These are phyloP conservation scores for Ephialtes manifestator DNA, from an alignment of 2,888 invertebrate genomes.

Conservation along the genomic window DNA sequence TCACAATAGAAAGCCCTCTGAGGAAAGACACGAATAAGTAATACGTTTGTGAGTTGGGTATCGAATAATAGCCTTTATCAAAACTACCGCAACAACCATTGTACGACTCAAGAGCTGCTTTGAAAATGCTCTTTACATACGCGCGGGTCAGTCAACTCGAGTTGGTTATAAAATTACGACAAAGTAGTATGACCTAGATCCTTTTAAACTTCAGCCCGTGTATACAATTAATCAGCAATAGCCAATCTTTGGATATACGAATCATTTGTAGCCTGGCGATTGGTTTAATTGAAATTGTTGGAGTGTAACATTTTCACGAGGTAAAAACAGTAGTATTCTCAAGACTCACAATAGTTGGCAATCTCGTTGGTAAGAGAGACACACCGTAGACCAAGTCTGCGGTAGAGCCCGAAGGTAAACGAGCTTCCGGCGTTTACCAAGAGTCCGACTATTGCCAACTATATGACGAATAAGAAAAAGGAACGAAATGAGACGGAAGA, in stretches of 20 bases:
- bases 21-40: no score
- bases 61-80: no score
- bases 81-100: no score
- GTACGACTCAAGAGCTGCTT: not conserved
- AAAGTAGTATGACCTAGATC: not conserved
- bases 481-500: constrained; percentile 10
- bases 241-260: no score
- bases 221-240: no score
- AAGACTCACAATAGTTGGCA: constrained; percentile 53
- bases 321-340: not conserved
- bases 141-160: not conserved
- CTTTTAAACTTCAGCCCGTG: not conserved
- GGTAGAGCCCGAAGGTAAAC: constrained; percentile 70
- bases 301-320: no score
- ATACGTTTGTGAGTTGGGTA: no score
- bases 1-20: no score
- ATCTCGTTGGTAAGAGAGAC: constrained; percentile 65
- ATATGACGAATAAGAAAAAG: constrained; percentile 24
- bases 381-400: constrained; percentile 69
- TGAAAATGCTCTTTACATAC: not conserved
- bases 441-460: constrained; percentile 10
- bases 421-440: constrained; percentile 78
- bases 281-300: no score
- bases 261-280: no score
- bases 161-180: not conserved